These are phyloP conservation scores for Motacilla tschutschensis DNA, from an alignment of 2,113 vertebrate genomes.

Conservation along the genomic window DNA sequence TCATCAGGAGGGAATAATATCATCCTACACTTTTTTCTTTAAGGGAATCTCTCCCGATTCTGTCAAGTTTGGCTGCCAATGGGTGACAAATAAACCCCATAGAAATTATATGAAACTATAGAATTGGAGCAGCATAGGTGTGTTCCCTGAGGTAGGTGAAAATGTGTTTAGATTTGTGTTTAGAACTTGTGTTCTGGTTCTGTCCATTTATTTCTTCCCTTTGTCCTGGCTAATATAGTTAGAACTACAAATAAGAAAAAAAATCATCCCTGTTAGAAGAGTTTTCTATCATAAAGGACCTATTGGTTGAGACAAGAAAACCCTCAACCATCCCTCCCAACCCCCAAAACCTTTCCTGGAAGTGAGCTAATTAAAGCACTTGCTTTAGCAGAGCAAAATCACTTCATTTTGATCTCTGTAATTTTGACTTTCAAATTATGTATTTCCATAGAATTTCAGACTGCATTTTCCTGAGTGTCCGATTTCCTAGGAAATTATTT, in stretches of 20 bases:
- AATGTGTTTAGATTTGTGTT: background rate
- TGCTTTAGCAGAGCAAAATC: background rate
- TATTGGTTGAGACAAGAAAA: background rate
- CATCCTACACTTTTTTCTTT: background rate
- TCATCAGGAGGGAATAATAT: background rate
- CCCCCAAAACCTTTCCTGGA: background rate
- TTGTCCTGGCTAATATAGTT: background rate
- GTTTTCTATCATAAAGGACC: background rate
- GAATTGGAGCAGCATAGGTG: background rate
- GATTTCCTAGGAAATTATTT: slow-evolving; percentile 9
- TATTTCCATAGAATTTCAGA: background rate
- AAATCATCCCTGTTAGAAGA: background rate
- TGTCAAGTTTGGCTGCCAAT: background rate
- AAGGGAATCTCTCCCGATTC: rapidly evolving
- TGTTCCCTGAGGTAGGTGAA: background rate
- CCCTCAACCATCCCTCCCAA: background rate
- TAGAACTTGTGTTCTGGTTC: background rate
- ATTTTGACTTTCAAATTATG: slow-evolving; percentile 6
- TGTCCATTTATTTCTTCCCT: background rate
- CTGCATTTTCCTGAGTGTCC: background rate
- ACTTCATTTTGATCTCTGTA: background rate
- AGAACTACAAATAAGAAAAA: background rate
- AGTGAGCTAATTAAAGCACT: background rate
- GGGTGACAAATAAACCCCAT: background rate
- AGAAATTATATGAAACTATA: background rate